phyloP scores from a whole-genome alignment of 2,797 vertebrate genomes.

The Arnoldichthys spilopterus region DNA sequence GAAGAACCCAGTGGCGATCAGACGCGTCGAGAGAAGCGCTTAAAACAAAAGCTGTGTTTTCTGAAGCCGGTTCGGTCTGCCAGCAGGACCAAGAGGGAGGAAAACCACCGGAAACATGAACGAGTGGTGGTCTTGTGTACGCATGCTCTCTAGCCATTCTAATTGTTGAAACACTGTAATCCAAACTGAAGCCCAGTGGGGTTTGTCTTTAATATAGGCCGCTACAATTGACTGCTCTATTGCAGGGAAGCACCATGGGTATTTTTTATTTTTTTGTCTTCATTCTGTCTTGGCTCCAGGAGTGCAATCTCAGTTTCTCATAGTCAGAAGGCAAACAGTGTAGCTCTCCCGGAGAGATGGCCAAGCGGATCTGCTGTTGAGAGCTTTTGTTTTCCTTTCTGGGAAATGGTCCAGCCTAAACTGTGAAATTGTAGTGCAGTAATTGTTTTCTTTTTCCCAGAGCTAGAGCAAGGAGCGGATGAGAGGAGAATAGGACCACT shows the following conservation, averaged over 20 bases:
- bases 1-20: conserved; percentile 25
- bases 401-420: conserved; percentile 51
- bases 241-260: conserved; percentile 42
- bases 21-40: conserved; percentile 5
- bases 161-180: conserved; percentile 3
- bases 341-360: conserved; percentile 70
- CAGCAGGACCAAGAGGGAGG: conserved; percentile 15
- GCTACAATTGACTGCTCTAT: conserved; percentile 35
- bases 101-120: conserved; percentile 18
- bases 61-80: conserved; percentile 21
- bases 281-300: conserved; percentile 58
- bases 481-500: conserved; percentile 53
- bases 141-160: conserved; percentile 4
- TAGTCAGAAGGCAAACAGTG: conserved; percentile 68
- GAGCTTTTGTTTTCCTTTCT: conserved; percentile 65
- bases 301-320: conserved; percentile 53
- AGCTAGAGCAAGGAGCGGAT: conserved; percentile 65
- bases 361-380: conserved; percentile 67
- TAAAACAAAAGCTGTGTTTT: conserved; percentile 26
- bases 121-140: neutral
- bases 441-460: conserved; percentile 74
- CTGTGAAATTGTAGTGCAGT: conserved; percentile 65
- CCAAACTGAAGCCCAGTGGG: conserved; percentile 2
- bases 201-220: conserved; percentile 48
- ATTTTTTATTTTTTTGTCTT: conserved; percentile 49